phyloP scores from a whole-genome alignment of 2,888 invertebrate genomes.

The Caenorhabditis plicata region DNA sequence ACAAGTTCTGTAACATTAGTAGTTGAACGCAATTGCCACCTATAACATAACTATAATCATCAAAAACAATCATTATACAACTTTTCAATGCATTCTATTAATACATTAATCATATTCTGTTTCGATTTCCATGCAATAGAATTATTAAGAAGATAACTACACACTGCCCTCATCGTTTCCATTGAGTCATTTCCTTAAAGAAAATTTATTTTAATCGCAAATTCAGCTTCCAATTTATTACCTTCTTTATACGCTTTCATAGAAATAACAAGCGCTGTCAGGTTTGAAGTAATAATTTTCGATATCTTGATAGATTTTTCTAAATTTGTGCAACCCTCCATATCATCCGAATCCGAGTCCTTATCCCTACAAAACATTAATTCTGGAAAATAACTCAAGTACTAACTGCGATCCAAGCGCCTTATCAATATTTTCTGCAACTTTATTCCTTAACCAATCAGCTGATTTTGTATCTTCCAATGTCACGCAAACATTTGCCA shows the following conservation, averaged over 20 bases:
- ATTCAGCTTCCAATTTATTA: conserved; percentile 5
- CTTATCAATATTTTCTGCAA: conserved; percentile 14
- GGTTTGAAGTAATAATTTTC: conserved; percentile 22
- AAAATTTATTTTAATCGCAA: conserved; percentile 4
- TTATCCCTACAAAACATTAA: conserved; percentile 5
- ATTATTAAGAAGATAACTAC: conserved; percentile 9
- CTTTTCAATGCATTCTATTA: conserved; percentile 21
- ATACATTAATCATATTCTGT: conserved; percentile 26
- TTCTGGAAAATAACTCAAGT: neutral
- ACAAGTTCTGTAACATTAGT: conserved; percentile 15
- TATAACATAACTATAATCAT: neutral
- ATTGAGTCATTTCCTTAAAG: too few relatives aligned
- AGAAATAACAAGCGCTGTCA: conserved; percentile 28
- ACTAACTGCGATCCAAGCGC: conserved; percentile 7
- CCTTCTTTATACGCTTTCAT: conserved; percentile 21
- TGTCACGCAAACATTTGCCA: conserved; percentile 26
- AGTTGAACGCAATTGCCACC: conserved; percentile 18
- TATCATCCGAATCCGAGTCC: conserved; percentile 36
- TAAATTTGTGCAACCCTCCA: conserved; percentile 27
- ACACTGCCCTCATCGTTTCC: too few relatives aligned
- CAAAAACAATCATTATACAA: neutral
- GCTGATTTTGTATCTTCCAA: conserved; percentile 24
- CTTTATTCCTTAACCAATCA: conserved; percentile 33
- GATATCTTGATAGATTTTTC: conserved; percentile 33
- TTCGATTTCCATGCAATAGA: conserved; percentile 38